Conservation (phyloP, 2,797 vertebrate genomes). For the Sebastes matsubarae region DNA sequence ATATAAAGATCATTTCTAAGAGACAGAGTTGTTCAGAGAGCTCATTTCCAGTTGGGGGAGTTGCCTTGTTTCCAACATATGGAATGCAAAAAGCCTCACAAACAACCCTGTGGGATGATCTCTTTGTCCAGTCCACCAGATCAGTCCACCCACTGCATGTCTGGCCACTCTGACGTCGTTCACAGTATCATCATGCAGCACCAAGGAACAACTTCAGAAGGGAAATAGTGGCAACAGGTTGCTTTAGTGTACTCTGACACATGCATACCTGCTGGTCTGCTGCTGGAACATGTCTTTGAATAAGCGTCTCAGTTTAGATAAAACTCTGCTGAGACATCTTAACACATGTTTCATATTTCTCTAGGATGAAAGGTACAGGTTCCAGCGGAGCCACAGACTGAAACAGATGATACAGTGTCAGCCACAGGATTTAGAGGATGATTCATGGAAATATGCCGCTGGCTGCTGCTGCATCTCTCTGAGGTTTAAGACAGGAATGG, state of each 20-base stretch:
- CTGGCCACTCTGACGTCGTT: background rate
- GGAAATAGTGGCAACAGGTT: background rate
- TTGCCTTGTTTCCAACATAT: background rate
- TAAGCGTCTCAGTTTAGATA: background rate
- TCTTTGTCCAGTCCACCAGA: background rate
- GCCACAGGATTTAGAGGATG: slow-evolving; percentile 21
- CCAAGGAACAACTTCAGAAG: background rate
- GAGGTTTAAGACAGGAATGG: slow-evolving; percentile 20
- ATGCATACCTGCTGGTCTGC: background rate
- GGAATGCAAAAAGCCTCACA: background rate
- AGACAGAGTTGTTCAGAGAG: too few species aligned
- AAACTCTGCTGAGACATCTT: background rate
- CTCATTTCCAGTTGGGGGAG: background rate
- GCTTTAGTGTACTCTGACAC: background rate
- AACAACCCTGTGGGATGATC: background rate
- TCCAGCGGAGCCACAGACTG: background rate
- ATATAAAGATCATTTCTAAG: too few species aligned
- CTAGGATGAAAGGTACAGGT: background rate
- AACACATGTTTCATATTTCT: background rate
- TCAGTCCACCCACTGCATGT: background rate
- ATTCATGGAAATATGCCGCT: slow-evolving; percentile 3
- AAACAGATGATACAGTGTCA: slow-evolving; percentile 16
- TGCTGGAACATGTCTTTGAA: background rate
- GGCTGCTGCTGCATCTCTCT: slow-evolving; percentile 4
- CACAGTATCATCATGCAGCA: background rate